A percentile compares a stretch with the other conserved stretches of the same genome.
Conservation (phyloP, 2,888 invertebrate genomes). For the Perithous albicinctus region DNA sequence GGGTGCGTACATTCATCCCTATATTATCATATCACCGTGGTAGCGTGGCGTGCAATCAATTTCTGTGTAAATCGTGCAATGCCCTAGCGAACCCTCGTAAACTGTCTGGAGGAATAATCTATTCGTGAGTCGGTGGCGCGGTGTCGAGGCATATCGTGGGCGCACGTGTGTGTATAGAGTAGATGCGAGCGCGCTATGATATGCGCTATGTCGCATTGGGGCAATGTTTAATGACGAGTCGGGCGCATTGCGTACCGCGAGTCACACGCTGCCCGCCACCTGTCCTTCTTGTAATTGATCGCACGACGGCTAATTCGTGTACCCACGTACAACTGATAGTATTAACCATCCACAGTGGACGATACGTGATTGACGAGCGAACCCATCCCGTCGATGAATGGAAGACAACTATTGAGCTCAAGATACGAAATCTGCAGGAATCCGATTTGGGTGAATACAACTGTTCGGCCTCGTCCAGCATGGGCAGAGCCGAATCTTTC, state of each 20-base stretch:
- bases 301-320: constrained; percentile 37
- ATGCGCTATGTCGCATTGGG: not conserved
- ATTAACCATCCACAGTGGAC: constrained; percentile 85
- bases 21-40: constrained; percentile 32
- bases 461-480: constrained; percentile 90
- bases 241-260: constrained; percentile 17
- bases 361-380: constrained; percentile 88
- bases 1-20: constrained; percentile 85
- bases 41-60: constrained; percentile 60
- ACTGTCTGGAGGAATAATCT: constrained; percentile 66
- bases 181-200: not conserved
- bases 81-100: constrained; percentile 53
- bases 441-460: constrained; percentile 89
- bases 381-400: constrained; percentile 86
- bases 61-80: constrained; percentile 61
- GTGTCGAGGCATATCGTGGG: constrained; percentile 40
- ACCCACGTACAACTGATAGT: constrained; percentile 16
- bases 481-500: constrained; percentile 90
- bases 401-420: constrained; percentile 88
- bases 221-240: constrained; percentile 56
- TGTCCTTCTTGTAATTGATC: constrained; percentile 50
- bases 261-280: constrained; percentile 6
- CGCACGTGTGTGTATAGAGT: not conserved
- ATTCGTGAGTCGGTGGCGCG: constrained; percentile 55
- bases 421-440: constrained; percentile 87